These are phyloP conservation scores for Chitala chitala DNA, from an alignment of 2,113 vertebrate genomes.

Conservation along the genomic window DNA sequence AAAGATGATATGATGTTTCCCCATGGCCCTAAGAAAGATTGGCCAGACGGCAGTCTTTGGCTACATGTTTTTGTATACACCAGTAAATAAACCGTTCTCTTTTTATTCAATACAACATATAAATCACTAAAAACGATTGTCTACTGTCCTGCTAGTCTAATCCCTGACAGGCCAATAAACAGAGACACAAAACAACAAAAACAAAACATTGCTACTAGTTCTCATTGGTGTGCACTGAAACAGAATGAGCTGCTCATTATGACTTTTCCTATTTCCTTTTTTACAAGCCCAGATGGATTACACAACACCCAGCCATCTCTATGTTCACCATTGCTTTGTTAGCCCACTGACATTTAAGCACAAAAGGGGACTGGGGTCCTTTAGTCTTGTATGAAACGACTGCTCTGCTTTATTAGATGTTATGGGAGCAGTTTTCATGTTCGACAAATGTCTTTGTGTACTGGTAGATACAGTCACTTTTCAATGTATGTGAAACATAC, in stretches of 20 bases:
- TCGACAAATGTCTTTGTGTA: neutral
- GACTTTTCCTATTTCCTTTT: neutral
- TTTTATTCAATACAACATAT: conserved; percentile 14
- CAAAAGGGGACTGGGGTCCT: neutral
- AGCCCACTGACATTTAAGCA: conserved; percentile 5
- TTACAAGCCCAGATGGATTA: neutral
- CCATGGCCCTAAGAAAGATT: conserved; percentile 45
- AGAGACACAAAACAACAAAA: conserved; percentile 10
- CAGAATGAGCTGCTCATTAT: neutral
- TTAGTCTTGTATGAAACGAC: conserved; percentile 5
- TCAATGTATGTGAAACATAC: too few species aligned
- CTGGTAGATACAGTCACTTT: too few species aligned
- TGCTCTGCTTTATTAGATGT: neutral
- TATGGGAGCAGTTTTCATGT: neutral
- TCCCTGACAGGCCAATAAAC: conserved; percentile 4
- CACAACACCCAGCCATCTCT: neutral
- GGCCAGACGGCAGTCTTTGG: conserved; percentile 62
- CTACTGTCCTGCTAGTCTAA: conserved; percentile 26
- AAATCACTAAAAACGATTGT: conserved; percentile 40
- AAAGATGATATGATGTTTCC: conserved; percentile 39
- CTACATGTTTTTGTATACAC: conserved; percentile 46
- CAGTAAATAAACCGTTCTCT: conserved; percentile 1
- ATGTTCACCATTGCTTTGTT: neutral
- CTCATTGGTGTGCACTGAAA: neutral
- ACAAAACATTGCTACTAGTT: neutral